Base-by-base conservation (phyloP, 2,797 vertebrate species). In the Sparus aurata region DNA sequence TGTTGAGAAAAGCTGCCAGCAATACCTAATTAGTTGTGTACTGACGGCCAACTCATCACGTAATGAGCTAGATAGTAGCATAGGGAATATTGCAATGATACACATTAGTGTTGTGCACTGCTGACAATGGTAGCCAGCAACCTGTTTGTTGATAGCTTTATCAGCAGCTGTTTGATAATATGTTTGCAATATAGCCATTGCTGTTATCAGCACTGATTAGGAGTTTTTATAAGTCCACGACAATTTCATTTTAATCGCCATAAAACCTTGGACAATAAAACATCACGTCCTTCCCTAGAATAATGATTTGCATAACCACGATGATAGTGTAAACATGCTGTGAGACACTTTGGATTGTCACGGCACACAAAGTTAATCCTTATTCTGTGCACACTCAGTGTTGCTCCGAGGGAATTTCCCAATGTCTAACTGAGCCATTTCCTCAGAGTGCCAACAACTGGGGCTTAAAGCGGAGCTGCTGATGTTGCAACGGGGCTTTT, bases 1-100 rank as follows among this genome's bases (percentile, higher is more conserved):
- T 47, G 60, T 66, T 54, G 69, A 43, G 69, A 83, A 69, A 80
- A 62, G 63, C 78, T 82, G 54, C 52, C 50, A 75, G 80, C 22
- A 41, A 16, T 61, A 52, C 34, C 61, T 76, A 83, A 87, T 90
- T 81, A 89, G 73, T 43, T 75, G 76, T 79, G 67, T 75, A 75
- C 66, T 71, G 85, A 64, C 41, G 12, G 54, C 61, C 55, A 75
- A 71, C 62, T 78, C 76, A 79, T 74, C 69, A 65, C 64, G 16
- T 80, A 87, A 87, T 71, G 75, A 79, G 76, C 74, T 58, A 23
- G 73, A 78, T 75, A 80, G 66, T 59, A 63, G 60, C 46, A 60
- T 22, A n/a, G 78, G 74, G 30, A 74, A 67, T 57, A 46, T 15
- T 30, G 43, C 71, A 80, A 30, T 49, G 53, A 79, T 27, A 25